These are phyloP conservation scores for Trissolcus basalis DNA, from an alignment of 1,140 invertebrate species.

Conservation along the genomic window DNA sequence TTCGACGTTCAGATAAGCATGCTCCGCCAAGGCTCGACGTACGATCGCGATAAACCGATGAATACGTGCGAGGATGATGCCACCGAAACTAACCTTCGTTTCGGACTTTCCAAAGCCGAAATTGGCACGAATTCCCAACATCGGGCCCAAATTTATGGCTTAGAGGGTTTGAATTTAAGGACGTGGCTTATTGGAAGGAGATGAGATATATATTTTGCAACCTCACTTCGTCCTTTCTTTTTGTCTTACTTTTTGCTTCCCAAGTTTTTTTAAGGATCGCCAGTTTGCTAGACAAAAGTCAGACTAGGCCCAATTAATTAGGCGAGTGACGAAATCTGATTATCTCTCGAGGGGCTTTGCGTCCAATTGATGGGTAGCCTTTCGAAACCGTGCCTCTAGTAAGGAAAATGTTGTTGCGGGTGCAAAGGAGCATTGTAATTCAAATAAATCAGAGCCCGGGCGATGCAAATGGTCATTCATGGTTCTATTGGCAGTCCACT, in stretches of 20 bases:
- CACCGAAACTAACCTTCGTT: conserved; percentile 37
- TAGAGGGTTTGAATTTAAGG: background rate
- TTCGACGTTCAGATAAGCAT: conserved; percentile 33
- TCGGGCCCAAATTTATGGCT: conserved; percentile 12
- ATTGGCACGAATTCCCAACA: conserved; percentile 21
- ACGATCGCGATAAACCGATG: conserved; percentile 42
- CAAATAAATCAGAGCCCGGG: conserved; percentile 28
- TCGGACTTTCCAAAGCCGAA: conserved; percentile 22
- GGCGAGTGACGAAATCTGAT: conserved; percentile 11
- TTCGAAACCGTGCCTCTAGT: conserved; percentile 17
- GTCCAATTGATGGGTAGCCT: conserved; percentile 21
- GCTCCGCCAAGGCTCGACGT: conserved; percentile 19
- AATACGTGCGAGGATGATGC: conserved; percentile 38
- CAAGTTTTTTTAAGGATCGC: too few species aligned
- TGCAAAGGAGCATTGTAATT: conserved; percentile 42
- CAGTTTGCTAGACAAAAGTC: background rate
- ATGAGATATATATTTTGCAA: background rate
- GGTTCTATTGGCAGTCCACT: conserved; percentile 69
- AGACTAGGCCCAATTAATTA: conserved; percentile 10
- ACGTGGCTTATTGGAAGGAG: conserved; percentile 13
- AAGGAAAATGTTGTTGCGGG: conserved; percentile 36
- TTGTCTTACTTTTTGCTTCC: background rate
- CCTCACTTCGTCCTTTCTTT: background rate
- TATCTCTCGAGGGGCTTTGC: background rate
- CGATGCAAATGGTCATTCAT: conserved; percentile 70